phyloP scores from a whole-genome alignment of 2,888 invertebrate genomes.

The Panopea generosa region DNA sequence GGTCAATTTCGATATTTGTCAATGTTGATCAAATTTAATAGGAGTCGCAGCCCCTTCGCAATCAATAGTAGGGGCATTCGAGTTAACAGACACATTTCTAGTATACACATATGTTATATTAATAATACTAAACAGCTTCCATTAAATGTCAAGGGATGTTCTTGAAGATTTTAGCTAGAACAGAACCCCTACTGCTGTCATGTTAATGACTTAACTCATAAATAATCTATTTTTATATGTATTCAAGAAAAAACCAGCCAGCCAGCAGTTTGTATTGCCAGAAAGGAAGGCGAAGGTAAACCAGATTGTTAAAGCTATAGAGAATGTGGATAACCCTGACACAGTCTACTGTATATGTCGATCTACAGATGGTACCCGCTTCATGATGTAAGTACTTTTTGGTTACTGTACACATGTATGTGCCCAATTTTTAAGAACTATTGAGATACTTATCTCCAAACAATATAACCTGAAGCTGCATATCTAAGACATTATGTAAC shows the following conservation, averaged over 20 bases:
- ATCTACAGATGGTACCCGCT: constrained; percentile 96
- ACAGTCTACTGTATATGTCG: constrained; percentile 95
- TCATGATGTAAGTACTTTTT: constrained; percentile 93
- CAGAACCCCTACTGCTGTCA: too few relatives aligned
- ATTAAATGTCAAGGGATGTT: background rate
- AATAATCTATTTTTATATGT: background rate
- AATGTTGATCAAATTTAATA: too few relatives aligned
- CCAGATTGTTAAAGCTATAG: constrained; percentile 77
- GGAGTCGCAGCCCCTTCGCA: too few relatives aligned
- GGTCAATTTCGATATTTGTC: too few relatives aligned
- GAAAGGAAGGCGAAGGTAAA: constrained; percentile 80
- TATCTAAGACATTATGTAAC: too few relatives aligned
- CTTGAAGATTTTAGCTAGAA: too few relatives aligned
- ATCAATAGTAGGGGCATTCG: too few relatives aligned
- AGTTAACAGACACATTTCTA: too few relatives aligned
- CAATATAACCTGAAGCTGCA: too few relatives aligned
- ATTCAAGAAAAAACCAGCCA: constrained; percentile 69
- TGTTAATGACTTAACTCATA: too few relatives aligned
- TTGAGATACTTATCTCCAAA: too few relatives aligned
- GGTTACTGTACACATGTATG: too few relatives aligned
- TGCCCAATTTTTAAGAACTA: background rate
- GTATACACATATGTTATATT: background rate
- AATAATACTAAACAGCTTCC: background rate
- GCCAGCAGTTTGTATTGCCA: constrained; percentile 73
- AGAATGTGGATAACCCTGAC: constrained; percentile 67